phyloP scores from a whole-genome alignment of 2,888 invertebrate genomes.

The Platycheirus rosarum region DNA sequence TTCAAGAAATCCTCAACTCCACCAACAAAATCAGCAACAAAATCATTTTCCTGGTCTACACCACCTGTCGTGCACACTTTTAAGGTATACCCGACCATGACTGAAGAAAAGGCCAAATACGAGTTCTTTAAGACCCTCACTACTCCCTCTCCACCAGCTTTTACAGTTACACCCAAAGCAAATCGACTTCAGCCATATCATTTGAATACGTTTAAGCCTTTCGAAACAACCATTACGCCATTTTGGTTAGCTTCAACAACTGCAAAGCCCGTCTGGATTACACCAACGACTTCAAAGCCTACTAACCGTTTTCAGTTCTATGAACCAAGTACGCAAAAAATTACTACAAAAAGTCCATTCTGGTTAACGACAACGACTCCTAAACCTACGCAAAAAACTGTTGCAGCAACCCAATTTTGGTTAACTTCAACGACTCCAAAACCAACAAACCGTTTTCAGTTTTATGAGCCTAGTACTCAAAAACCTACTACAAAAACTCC shows the following conservation, averaged over 20 bases:
- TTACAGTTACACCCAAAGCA: conserved; percentile 31
- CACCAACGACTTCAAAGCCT: background rate
- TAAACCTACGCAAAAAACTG: conserved; percentile 5
- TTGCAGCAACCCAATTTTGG: background rate
- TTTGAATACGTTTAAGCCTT: conserved; percentile 21
- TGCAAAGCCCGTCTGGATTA: too few species aligned
- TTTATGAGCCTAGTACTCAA: background rate
- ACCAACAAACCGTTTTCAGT: background rate
- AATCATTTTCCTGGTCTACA: background rate
- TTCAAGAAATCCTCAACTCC: conserved; percentile 22
- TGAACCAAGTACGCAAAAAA: background rate
- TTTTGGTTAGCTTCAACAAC: background rate
- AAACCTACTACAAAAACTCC: background rate
- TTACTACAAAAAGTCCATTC: background rate
- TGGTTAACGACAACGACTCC: background rate
- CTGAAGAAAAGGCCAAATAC: conserved; percentile 49
- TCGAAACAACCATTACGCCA: conserved; percentile 2
- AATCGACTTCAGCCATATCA: conserved; percentile 55
- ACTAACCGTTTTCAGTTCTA: conserved; percentile 21
- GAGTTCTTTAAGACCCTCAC: conserved; percentile 38
- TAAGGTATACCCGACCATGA: conserved; percentile 21
- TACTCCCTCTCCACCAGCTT: background rate
- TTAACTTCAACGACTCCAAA: background rate
- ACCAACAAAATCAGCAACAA: background rate
- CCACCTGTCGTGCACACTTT: background rate